These are phyloP conservation scores for Oreochromis spilurus DNA, from an alignment of 2,113 vertebrate genomes.

Conservation along the genomic window DNA sequence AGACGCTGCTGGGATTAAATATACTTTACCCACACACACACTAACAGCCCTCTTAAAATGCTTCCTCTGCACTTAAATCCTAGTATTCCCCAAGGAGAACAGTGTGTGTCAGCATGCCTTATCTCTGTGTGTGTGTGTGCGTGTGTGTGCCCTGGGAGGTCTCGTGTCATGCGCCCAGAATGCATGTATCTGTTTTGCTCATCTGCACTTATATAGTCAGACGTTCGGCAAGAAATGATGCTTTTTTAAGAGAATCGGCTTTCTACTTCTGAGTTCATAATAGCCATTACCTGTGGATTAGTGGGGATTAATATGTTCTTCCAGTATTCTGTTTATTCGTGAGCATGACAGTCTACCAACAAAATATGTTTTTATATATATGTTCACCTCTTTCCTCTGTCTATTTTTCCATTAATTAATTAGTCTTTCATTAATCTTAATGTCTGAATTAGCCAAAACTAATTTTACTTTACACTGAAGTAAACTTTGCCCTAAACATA, in stretches of 20 bases:
- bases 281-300: not conserved
- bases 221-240: not conserved
- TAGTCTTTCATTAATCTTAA: not conserved
- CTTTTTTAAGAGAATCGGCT: not conserved
- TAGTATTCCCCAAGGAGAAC: constrained; percentile 1
- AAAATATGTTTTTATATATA: not conserved
- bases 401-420: not conserved
- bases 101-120: constrained; percentile 20
- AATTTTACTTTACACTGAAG: not conserved
- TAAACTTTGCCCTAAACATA: not conserved
- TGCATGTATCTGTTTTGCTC: constrained; percentile 6
- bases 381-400: not conserved
- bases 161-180: not conserved
- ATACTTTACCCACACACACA: constrained; percentile 16
- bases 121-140: not conserved
- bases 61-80: constrained; percentile 54
- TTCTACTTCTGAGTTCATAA: not conserved
- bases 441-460: not conserved
- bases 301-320: not conserved
- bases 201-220: not conserved
- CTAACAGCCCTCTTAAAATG: constrained; percentile 38
- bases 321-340: not conserved
- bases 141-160: constrained; percentile 20
- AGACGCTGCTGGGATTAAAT: constrained; percentile 24
- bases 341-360: not conserved